Evolutionary conservation across 2,888 invertebrate genomes (phyloP), one percentile per base, ranked within the genome.

Genomic region (Bombylius discolor): DNA sequence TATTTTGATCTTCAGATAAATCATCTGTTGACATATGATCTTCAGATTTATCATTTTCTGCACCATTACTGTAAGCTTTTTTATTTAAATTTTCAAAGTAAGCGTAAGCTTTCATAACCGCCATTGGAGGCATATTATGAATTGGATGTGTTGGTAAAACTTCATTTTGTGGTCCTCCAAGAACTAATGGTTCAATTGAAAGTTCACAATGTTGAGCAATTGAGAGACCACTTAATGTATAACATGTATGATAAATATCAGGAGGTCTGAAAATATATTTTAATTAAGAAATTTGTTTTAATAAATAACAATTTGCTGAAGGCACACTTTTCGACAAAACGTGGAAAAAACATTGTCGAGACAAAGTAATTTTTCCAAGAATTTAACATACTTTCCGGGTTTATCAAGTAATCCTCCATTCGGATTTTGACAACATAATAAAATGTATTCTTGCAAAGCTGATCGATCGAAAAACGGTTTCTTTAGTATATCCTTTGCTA

Each of bases 171-270:
- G 78, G 75, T 55, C 79, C 73, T 8, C 90, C 89, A 36, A 89
- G 75, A 50, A 88, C 72, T 58, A 77, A 73, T 3, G 79, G 76
- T 56, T 79, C 74, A 14, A 73, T 70, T 32, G 67, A 67, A 9
- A 67, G 68, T 52, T 72, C 70, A 31, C 75, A 71, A 71, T 91
- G 87, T 70, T 99, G 99, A 4, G 97, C 89, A 58, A 98, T 81
- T 14, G 97, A 89, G 49, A 99, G 77, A 5, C 99, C 99, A 74
- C 95, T 94, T 50, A 99, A 76, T 2, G 89, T 86, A 69, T 99
- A 99, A 74, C 98, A 98, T 0, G 97, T 96, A 74, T 99, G 99
- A 73, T 99, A 99, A 62, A 89, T 83, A 77, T 99, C 99, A 64
- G 87, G 79, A 51, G 81, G 81, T 69, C 91, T 91, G 75, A 59